phyloP scores from a whole-genome alignment of 2,888 invertebrate species.

The Lissocephala sabroskyi region DNA sequence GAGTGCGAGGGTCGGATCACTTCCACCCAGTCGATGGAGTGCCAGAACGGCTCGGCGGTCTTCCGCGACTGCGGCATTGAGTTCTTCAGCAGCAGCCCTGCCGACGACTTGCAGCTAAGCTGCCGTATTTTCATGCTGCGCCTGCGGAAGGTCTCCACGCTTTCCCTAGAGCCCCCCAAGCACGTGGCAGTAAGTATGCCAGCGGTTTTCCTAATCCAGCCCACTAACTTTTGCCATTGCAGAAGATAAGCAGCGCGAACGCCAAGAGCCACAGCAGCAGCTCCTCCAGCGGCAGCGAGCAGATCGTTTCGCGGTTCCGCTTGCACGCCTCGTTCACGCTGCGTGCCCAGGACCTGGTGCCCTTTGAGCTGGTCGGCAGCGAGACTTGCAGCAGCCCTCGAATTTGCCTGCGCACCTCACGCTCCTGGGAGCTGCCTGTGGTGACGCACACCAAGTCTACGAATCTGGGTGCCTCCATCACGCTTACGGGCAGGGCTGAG shows the following conservation, averaged over 20 bases:
- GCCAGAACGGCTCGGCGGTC: conserved; percentile 53
- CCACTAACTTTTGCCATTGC: no score
- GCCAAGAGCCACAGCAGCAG: no score
- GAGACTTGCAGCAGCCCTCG: conserved; percentile 32
- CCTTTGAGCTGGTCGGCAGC: conserved; percentile 50
- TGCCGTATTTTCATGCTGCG: conserved; percentile 73
- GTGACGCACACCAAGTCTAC: conserved; percentile 46
- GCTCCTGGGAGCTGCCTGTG: conserved; percentile 45
- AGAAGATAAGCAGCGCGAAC: no score
- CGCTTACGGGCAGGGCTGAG: conserved; percentile 56
- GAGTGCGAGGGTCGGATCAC: conserved; percentile 64
- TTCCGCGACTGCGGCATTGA: conserved; percentile 68
- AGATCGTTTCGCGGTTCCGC: conserved; percentile 67
- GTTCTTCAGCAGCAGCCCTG: conserved; percentile 47
- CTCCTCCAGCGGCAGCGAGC: conserved; percentile 38
- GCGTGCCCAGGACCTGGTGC: conserved; percentile 50
- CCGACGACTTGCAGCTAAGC: conserved; percentile 65
- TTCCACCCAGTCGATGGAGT: conserved; percentile 70
- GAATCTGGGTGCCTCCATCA: conserved; percentile 54
- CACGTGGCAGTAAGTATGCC: conserved; percentile 12
- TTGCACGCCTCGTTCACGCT: conserved; percentile 66
- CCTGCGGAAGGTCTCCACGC: conserved; percentile 68
- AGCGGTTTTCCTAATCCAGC: background rate
- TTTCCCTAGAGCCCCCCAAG: conserved; percentile 45
- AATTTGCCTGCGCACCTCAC: conserved; percentile 55